Percentiles rank a stretch among this genome's conserved stretches.
Evolutionary conservation across 1,140 invertebrate species (phyloP).

Genomic region (Acromyrmex charruanus): DNA sequence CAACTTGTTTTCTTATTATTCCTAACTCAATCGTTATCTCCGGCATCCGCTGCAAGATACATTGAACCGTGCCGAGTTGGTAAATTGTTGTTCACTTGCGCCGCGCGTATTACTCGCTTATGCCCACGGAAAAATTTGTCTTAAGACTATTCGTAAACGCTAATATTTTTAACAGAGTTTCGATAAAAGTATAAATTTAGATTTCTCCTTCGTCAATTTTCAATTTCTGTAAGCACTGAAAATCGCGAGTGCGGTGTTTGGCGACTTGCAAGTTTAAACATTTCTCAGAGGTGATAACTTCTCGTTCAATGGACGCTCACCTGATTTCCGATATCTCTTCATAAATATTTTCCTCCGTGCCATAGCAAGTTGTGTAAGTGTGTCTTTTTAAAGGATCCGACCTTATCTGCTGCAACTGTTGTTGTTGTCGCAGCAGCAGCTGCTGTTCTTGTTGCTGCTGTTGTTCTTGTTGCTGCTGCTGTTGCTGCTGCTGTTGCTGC

Average conservation of each 20-base stretch:
- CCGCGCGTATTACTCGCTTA: conserved; percentile 7
- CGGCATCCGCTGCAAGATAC: conserved; percentile 69
- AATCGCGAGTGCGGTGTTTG: background rate
- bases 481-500: conserved; percentile 79
- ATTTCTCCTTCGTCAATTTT: background rate
- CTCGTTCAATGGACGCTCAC: conserved; percentile 72
- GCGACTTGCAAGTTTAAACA: background rate
- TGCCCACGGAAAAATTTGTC: conserved; percentile 54
- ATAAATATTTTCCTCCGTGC: conserved; percentile 95
- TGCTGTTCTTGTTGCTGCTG: conserved; percentile 77
- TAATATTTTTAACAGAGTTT: conserved; percentile 49
- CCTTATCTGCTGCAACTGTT: conserved; percentile 75
- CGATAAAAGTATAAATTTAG: background rate
- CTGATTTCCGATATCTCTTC: conserved; percentile 91
- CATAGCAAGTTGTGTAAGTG: conserved; percentile 92
- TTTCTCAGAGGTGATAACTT: background rate
- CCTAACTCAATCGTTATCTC: conserved; percentile 69
- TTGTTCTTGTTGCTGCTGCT: conserved; percentile 82
- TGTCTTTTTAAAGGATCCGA: conserved; percentile 87
- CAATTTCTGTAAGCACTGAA: background rate
- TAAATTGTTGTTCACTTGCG: conserved; percentile 66
- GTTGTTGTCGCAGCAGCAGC: conserved; percentile 82
- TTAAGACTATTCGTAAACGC: conserved; percentile 40
- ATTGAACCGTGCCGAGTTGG: conserved; percentile 59
- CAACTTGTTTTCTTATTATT: conserved; percentile 72